Conservation (phyloP, 1,140 invertebrate species). For the Zaprionus lachaisei region DNA sequence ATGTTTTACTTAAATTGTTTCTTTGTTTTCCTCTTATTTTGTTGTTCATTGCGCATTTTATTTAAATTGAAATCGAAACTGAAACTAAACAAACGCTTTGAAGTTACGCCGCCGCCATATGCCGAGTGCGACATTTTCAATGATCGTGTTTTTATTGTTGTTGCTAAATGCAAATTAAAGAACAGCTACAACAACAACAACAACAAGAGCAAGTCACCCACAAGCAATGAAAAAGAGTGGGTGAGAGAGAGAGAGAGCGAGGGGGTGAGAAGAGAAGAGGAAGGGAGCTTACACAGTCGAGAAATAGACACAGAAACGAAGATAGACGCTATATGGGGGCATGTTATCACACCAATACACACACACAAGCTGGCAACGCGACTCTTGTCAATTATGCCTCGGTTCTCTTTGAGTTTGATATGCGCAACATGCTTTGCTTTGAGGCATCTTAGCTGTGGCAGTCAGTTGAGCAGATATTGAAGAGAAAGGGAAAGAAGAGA, state of each 20-base stretch:
- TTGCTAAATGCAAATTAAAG: constrained; percentile 76
- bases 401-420: constrained; percentile 20
- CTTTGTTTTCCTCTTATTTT: constrained; percentile 24
- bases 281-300: background rate
- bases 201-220: constrained; percentile 46
- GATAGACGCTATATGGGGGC: constrained; percentile 36
- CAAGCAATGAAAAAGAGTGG: constrained; percentile 10
- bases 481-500: background rate
- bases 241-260: background rate
- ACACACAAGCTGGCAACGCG: constrained; percentile 33
- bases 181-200: constrained; percentile 45
- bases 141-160: constrained; percentile 27
- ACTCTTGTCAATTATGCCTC: constrained; percentile 49
- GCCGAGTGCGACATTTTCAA: constrained; percentile 55
- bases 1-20: constrained; percentile 14
- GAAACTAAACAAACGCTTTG: constrained; percentile 58
- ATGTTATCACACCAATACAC: constrained; percentile 53
- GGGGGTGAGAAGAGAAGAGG: no score
- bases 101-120: constrained; percentile 73
- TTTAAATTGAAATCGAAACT: constrained; percentile 64
- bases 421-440: background rate
- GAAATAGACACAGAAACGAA: background rate
- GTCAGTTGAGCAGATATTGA: background rate
- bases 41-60: constrained; percentile 55
- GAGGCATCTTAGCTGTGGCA: constrained; percentile 2